phyloP scores from a whole-genome alignment of 2,113 vertebrate genomes.

The Mastomys natalensis region DNA sequence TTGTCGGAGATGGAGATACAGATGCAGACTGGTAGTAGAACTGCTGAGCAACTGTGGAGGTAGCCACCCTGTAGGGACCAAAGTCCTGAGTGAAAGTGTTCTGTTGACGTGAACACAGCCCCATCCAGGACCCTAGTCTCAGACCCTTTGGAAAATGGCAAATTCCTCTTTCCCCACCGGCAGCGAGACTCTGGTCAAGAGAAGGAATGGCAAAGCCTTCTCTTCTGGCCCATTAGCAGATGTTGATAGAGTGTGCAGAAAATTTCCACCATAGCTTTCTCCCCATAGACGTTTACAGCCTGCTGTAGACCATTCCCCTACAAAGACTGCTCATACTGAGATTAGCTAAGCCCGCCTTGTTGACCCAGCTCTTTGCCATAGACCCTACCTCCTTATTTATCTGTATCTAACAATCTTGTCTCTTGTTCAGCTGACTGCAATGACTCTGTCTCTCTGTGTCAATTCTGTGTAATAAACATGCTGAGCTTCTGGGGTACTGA shows the following conservation, averaged over 20 bases:
- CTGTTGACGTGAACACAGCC: neutral
- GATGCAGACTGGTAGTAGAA: neutral
- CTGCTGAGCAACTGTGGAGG: fast-evolving
- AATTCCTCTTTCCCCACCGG: neutral
- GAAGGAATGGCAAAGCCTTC: neutral
- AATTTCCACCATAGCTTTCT: neutral
- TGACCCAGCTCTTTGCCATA: neutral
- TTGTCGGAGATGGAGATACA: neutral
- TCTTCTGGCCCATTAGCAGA: neutral
- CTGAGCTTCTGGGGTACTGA: neutral
- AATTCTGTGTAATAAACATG: neutral
- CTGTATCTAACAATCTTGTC: neutral
- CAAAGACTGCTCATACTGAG: neutral
- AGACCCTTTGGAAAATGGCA: neutral
- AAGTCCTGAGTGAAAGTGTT: neutral
- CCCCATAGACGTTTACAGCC: neutral
- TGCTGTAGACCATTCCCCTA: neutral
- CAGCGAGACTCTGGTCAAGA: neutral
- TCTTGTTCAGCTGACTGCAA: neutral
- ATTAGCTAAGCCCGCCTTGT: neutral
- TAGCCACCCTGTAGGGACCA: neutral
- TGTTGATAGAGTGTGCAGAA: neutral
- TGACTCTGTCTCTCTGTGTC: neutral
- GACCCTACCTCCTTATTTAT: neutral
- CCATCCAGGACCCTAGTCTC: neutral